Evolutionary conservation across 92 coral and sea anemone genomes (phyloP), one percentile per base, ranked within the genome.

Genomic region (Siderastrea siderea): DNA sequence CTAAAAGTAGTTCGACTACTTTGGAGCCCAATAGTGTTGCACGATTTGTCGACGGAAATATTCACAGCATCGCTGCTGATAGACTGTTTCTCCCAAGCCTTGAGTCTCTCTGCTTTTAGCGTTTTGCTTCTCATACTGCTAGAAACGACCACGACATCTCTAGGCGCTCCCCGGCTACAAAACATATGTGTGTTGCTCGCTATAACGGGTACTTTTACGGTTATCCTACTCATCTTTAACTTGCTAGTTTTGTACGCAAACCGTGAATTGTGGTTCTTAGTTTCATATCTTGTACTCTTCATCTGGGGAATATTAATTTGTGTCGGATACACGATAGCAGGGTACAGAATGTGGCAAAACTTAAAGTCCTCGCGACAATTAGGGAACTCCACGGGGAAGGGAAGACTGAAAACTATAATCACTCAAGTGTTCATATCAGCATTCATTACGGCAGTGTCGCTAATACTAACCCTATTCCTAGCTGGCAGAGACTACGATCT

Each of bases 281-380:
- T 84, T 9, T 91, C 96, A 19, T 87, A 95, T 62, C 57, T 80
- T 14, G 16, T 77, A 15, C 16, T 78, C 44, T 75, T 65, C 2
- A 10, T 45, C 4, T 95, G 96, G 96, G 98, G 96, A 12, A 55
- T 86, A n/a, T n/a, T 86, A 51, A 81, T 95, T 5, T 83, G 94
- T 43, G 51, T 86, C 9, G 98, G 98, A 45, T 95, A 86, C 69
- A 84, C 89, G 14, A 19, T 91, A 13, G 89, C 96, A n/a, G 96
- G 92, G 11, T 60, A n/a, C 54, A 88, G 91, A 71, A 90, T 88
- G 75, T 84, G 93, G 76, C 80, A 82, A 6, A 95, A 95, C 83
- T 75, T 95, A 68, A 68, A 74, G n/a, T 86, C 98, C 7, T 93
- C 98, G 45, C 94, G 91, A 49, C 75, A 80, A 65, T 55, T 74